These are phyloP conservation scores for Syngnathus rostellatus DNA, from an alignment of 2,797 vertebrate genomes.

Conservation along the genomic window DNA sequence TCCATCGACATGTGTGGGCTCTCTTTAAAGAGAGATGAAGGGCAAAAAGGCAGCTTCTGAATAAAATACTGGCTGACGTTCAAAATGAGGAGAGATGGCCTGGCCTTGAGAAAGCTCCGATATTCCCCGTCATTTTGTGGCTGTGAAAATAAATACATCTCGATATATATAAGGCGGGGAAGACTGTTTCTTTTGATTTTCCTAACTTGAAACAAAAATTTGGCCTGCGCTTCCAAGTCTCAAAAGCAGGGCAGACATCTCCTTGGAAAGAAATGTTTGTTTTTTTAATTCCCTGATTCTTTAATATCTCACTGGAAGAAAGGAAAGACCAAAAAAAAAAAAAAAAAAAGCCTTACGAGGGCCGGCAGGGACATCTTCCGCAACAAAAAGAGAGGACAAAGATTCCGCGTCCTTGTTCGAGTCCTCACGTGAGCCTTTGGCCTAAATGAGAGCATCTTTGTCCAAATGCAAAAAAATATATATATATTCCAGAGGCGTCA, in stretches of 20 bases:
- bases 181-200: conserved; percentile 40
- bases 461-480: conserved; percentile 24
- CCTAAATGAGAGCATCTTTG: conserved; percentile 52
- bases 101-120: conserved; percentile 51
- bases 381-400: conserved; percentile 23
- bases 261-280: conserved; percentile 28
- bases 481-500: conserved; percentile 45
- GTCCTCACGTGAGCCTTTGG: conserved; percentile 58
- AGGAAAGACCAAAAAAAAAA: conserved; percentile 33
- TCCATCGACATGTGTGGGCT: conserved; percentile 42
- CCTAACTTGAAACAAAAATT: conserved; percentile 47
- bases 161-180: conserved; percentile 44
- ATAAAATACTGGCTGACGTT: conserved; percentile 71
- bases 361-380: conserved; percentile 28
- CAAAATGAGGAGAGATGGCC: conserved; percentile 41
- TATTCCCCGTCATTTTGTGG: conserved; percentile 30
- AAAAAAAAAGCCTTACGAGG: conserved; percentile 30
- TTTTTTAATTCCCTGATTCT: conserved; percentile 23
- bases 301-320: conserved; percentile 43
- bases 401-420: conserved; percentile 38
- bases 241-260: conserved; percentile 45
- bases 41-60: conserved; percentile 72
- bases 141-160: conserved; percentile 50
- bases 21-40: conserved; percentile 48
- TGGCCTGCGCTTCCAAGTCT: conserved; percentile 32